phyloP scores from a whole-genome alignment of 1,140 invertebrate species.

The Megalonaias nervosa region DNA sequence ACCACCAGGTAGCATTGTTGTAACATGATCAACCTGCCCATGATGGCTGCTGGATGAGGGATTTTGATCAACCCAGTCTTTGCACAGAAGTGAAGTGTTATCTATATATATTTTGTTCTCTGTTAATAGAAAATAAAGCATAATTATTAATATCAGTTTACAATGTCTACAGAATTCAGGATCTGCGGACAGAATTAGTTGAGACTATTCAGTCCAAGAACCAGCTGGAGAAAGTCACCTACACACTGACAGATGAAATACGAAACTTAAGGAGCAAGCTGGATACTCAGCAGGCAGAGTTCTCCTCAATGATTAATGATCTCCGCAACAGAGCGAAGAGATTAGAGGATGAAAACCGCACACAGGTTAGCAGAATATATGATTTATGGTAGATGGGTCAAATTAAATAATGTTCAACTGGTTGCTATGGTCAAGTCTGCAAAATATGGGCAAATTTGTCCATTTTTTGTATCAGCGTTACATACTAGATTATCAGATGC shows the following conservation, averaged over 20 bases:
- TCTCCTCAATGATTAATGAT: conserved; percentile 53
- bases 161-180: conserved; percentile 47
- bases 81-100: no score
- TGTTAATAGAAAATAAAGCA: no score
- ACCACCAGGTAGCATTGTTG: no score
- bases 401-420: neutral
- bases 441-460: neutral
- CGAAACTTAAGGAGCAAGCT: conserved; percentile 55
- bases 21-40: no score
- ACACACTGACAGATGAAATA: conserved; percentile 62
- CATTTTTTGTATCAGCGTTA: no score
- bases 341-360: conserved; percentile 67
- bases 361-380: conserved; percentile 51
- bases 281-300: conserved; percentile 59
- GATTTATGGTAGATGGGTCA: neutral
- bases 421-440: neutral
- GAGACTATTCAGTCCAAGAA: conserved; percentile 55
- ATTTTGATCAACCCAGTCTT: no score
- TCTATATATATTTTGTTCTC: no score
- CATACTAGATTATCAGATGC: no score
- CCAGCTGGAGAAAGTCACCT: conserved; percentile 60
- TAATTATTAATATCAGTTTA: no score
- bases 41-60: no score
- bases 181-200: conserved; percentile 55
- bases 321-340: conserved; percentile 59